phyloP scores from a whole-genome alignment of 2,888 invertebrate species.

The Hypena proboscidalis region DNA sequence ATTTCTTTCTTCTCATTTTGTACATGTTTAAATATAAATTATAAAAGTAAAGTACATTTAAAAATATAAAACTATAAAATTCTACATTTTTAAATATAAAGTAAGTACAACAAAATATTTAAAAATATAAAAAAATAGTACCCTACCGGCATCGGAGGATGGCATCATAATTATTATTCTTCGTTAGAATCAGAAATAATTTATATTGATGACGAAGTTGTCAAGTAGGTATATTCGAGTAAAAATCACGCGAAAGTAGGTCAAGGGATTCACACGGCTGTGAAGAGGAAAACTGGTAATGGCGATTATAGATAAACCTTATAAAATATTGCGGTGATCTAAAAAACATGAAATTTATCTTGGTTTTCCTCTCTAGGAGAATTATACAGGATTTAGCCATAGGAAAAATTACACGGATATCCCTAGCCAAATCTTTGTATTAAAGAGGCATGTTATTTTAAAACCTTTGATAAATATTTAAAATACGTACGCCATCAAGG shows the following conservation, averaged over 20 bases:
- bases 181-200: constrained; percentile 7
- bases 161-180: constrained; percentile 4
- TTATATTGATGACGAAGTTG: constrained; percentile 8
- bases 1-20: too few species aligned
- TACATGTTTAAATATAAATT: too few species aligned
- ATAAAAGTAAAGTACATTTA: too few species aligned
- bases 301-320: constrained; percentile 14
- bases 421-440: too few species aligned
- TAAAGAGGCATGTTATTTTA: too few species aligned
- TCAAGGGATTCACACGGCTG: constrained; percentile 29
- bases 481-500: too few species aligned
- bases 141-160: background rate
- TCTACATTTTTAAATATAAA: too few species aligned
- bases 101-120: too few species aligned
- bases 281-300: constrained; percentile 30
- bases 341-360: constrained; percentile 5
- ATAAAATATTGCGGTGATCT: constrained; percentile 8
- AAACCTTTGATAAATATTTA: too few species aligned
- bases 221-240: constrained; percentile 5
- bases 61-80: too few species aligned
- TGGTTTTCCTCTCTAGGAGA: background rate
- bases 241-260: constrained; percentile 23
- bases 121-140: too few species aligned
- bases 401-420: too few species aligned
- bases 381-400: constrained; percentile 28